A percentile compares a stretch with the other conserved stretches of the same genome.
Conservation (phyloP, 1,140 invertebrate genomes). For the Diachasmimorpha longicaudata region DNA sequence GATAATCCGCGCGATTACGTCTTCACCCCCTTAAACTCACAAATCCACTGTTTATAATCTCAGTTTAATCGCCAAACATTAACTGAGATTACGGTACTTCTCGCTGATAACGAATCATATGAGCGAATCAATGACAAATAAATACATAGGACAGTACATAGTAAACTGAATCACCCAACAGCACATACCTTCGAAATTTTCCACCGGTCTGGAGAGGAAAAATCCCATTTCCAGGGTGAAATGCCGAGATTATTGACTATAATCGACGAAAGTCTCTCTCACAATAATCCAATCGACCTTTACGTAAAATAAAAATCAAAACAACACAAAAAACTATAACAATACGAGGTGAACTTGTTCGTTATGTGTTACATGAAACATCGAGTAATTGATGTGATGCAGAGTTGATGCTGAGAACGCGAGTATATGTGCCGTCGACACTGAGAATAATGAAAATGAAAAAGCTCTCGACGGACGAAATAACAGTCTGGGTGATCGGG, state of each 20-base stretch:
- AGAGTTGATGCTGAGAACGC: neutral
- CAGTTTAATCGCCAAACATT: neutral
- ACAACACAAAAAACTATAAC: too few relatives aligned
- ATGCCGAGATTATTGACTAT: neutral
- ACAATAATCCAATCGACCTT: too few relatives aligned
- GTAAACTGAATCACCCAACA: neutral
- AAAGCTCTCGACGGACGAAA: slow-evolving; percentile 3
- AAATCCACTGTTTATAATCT: neutral
- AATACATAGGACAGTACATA: neutral
- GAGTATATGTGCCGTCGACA: neutral
- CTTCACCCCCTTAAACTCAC: neutral
- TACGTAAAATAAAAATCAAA: too few relatives aligned
- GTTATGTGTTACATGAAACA: too few relatives aligned
- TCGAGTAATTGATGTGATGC: neutral
- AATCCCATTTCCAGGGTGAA: slow-evolving; percentile 11
- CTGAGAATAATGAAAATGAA: slow-evolving; percentile 16
- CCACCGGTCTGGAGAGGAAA: slow-evolving; percentile 13
- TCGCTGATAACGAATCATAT: neutral
- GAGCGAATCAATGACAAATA: neutral
- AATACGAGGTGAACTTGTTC: too few relatives aligned
- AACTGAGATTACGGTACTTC: neutral
- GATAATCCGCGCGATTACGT: too few relatives aligned
- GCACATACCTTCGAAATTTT: slow-evolving; percentile 21
- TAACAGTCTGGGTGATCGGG: slow-evolving; percentile 10
- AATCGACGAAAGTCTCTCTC: neutral